Evolutionary conservation across 1,140 invertebrate species (phyloP).

Genomic region (Pseudoatta argentina): DNA sequence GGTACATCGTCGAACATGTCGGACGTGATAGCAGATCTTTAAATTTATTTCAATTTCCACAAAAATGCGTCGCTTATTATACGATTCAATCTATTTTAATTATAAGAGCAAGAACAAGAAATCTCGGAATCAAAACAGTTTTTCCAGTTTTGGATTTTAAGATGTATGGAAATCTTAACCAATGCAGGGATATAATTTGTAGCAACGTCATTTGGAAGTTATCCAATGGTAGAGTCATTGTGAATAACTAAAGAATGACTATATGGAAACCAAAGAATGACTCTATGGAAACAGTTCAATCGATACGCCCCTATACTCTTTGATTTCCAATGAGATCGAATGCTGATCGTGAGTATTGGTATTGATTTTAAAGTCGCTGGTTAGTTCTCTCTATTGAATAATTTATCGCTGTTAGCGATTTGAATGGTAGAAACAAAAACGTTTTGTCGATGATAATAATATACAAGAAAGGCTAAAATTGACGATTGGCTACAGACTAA

Average conservation of each 20-base stretch:
- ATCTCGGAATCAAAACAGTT: neutral
- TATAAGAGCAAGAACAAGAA: neutral
- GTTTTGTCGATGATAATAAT: conserved; percentile 28
- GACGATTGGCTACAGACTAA: conserved; percentile 17
- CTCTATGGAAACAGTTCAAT: conserved; percentile 8
- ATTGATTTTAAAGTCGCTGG: conserved; percentile 64
- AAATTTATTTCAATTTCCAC: neutral
- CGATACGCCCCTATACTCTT: conserved; percentile 14
- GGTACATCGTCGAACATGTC: neutral
- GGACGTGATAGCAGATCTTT: neutral
- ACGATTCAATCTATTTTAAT: neutral
- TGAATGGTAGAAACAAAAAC: neutral
- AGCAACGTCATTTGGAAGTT: neutral
- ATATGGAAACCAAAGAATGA: neutral
- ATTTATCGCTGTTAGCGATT: conserved; percentile 19
- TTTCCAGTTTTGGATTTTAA: neutral
- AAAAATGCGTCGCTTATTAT: neutral
- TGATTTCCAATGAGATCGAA: conserved; percentile 38
- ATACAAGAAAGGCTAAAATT: conserved; percentile 24
- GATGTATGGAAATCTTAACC: neutral
- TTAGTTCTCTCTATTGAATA: conserved; percentile 18
- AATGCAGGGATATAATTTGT: neutral
- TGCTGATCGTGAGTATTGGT: neutral
- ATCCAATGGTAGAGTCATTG: neutral
- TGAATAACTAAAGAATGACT: conserved; percentile 3